Percentiles rank a stretch among this genome's conserved stretches.
phyloP scores from a whole-genome alignment of 2,113 vertebrate genomes.

The Vidua chalybeata region DNA sequence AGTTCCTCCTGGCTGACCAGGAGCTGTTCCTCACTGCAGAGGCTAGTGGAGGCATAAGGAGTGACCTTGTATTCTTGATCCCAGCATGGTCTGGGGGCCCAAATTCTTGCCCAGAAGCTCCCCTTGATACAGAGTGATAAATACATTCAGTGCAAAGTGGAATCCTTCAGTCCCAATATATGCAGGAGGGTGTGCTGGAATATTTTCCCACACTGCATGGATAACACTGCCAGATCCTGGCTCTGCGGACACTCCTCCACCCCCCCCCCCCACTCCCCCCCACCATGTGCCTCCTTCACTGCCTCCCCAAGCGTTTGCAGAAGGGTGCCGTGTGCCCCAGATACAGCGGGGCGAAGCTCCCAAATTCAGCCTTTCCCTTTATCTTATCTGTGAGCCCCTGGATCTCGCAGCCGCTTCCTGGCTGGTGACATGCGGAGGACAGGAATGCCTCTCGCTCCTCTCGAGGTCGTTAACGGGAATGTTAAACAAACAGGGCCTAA shows the following conservation, averaged over 20 bases:
- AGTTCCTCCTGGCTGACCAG: neutral
- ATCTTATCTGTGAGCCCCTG: slow-evolving; percentile 47
- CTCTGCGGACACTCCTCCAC: neutral
- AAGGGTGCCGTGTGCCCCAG: neutral
- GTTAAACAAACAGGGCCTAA: slow-evolving; percentile 55
- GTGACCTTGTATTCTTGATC: neutral
- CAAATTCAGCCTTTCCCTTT: slow-evolving; percentile 38
- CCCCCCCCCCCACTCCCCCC: neutral
- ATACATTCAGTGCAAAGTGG: accelerated
- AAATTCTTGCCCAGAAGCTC: neutral
- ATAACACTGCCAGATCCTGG: neutral
- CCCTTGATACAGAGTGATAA: neutral
- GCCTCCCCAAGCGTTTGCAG: neutral
- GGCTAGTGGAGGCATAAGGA: neutral
- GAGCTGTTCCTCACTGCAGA: neutral
- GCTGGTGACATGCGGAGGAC: slow-evolving; percentile 17
- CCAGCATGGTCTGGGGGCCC: neutral
- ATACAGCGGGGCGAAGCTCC: neutral
- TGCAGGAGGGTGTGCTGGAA: neutral
- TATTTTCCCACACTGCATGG: neutral
- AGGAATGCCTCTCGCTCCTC: slow-evolving; percentile 50
- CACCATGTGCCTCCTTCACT: accelerated
- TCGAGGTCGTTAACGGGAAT: slow-evolving; percentile 35
- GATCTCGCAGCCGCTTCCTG: slow-evolving; percentile 50
- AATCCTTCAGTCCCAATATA: neutral